Evolutionary conservation across 1,140 invertebrate species (phyloP), one percentile per base, ranked within the genome.

Genomic region (Zeugodacus cucurbitae): DNA sequence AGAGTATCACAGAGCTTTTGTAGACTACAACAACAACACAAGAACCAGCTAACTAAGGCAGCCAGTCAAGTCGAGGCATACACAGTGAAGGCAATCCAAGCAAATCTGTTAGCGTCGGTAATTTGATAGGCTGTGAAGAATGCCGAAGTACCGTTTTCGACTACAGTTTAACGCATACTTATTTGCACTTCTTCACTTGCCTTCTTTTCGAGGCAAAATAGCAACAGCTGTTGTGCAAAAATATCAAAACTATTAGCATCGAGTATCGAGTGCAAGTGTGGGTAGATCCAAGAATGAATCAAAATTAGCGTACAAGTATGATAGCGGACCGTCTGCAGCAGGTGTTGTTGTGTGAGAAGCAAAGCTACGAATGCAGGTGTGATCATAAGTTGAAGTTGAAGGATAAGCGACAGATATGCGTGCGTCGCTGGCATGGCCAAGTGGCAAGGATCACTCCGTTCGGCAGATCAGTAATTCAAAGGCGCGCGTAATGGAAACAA

Each of bases 111-210:
- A 32, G 26, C 32, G 11, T 44, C 26, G 41, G 74, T 82, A 82
- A 82, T 82, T 82, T 48, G 74, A 82, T 82, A 82, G 74, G 74
- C 74, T 82, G 74, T 82, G 74, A 82, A 82, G 74, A 82, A 48
- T 82, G 41, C 44, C 74, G 74, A 82, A 82, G 74, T 82, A 82
- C 74, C 74, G 74, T 82, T 82, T 48, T n/a, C 74, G 48, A 41
- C 37, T 48, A 17, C 14, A 82, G 37, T 44, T 44, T 26, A 26
- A n/a, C 34, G 20, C 6, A 29, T 82, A 11, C 22, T 82, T 48
- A n/a, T 82, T 82, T 48, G 17, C 48, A 11, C 32, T 26, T 62
- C 22, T 62, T 62, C n/a, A n/a, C n/a, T 62, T 26, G 26, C 5
- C 4, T 22, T 62, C 22, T 14, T 74, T 54, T 54, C 20, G 20